These are phyloP conservation scores for Scolopax bukidnonensis DNA, from an alignment of 2,797 vertebrate genomes.

Conservation along the genomic window DNA sequence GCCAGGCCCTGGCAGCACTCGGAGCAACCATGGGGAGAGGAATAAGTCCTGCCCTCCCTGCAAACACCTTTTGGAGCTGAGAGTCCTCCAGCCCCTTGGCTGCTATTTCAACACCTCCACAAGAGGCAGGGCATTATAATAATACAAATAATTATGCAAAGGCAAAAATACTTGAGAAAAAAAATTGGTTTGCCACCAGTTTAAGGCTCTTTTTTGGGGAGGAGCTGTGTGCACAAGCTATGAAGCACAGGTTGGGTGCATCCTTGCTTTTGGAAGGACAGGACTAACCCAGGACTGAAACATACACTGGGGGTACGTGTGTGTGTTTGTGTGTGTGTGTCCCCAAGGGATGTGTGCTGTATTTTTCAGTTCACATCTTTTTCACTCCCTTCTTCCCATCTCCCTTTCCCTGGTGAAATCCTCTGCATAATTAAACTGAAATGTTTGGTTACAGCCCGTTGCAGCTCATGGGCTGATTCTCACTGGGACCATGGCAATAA, in stretches of 20 bases:
- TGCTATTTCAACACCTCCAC: background rate
- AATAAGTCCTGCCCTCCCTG: background rate
- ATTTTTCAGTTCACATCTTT: background rate
- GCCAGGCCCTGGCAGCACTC: too few relatives aligned
- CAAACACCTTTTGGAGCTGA: background rate
- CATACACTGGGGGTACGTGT: background rate
- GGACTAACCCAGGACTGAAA: background rate
- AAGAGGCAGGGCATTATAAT: background rate
- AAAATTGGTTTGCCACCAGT: background rate
- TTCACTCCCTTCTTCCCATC: background rate
- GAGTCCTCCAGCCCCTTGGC: background rate
- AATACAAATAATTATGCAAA: background rate
- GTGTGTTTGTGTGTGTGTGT: too few relatives aligned
- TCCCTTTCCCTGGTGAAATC: background rate
- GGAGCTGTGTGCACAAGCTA: background rate
- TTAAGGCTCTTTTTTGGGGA: background rate
- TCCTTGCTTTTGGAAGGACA: background rate
- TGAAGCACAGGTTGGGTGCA: rapidly evolving
- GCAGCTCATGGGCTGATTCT: background rate
- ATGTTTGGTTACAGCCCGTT: background rate
- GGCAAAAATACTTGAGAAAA: background rate
- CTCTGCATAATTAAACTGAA: background rate
- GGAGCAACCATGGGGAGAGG: background rate
- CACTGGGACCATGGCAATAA: background rate
- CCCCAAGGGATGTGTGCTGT: background rate